Evolutionary conservation across 2,113 vertebrate genomes (phyloP).

Genomic region (human (Homo sapiens)): DNA sequence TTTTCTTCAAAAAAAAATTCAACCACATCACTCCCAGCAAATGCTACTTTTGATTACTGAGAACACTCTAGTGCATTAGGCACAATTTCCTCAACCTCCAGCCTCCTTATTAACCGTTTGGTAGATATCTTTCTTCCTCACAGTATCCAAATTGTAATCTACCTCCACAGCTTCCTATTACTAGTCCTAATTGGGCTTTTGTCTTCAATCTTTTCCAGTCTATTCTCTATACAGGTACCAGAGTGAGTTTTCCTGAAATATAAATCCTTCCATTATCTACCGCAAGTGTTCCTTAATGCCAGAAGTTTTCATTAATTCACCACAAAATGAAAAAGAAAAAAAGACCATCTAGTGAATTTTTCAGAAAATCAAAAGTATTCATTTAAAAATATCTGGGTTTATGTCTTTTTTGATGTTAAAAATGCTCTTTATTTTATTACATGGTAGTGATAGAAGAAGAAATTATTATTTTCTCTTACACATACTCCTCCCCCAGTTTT

Average conservation of each 20-base stretch:
- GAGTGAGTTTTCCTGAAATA: background rate
- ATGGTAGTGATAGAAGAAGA: background rate
- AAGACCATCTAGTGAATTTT: background rate
- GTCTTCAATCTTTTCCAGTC: background rate
- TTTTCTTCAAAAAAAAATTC: background rate
- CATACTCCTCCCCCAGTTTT: background rate
- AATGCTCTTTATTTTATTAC: background rate
- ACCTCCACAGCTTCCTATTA: background rate
- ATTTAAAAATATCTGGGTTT: background rate
- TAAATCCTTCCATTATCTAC: background rate
- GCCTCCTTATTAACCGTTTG: background rate
- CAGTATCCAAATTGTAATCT: background rate
- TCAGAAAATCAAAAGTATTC: slow-evolving; percentile 12
- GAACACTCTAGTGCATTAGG: background rate
- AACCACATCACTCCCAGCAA: background rate
- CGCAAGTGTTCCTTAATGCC: background rate
- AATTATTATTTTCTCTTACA: background rate
- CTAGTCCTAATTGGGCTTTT: background rate
- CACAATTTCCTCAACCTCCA: background rate
- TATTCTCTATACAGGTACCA: background rate
- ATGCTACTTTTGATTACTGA: background rate
- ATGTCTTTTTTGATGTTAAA: background rate
- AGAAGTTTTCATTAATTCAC: background rate
- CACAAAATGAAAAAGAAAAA: background rate
- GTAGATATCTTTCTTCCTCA: background rate